These are phyloP conservation scores for Isichthys henryi DNA, from an alignment of 2,113 vertebrate genomes.

Conservation along the genomic window DNA sequence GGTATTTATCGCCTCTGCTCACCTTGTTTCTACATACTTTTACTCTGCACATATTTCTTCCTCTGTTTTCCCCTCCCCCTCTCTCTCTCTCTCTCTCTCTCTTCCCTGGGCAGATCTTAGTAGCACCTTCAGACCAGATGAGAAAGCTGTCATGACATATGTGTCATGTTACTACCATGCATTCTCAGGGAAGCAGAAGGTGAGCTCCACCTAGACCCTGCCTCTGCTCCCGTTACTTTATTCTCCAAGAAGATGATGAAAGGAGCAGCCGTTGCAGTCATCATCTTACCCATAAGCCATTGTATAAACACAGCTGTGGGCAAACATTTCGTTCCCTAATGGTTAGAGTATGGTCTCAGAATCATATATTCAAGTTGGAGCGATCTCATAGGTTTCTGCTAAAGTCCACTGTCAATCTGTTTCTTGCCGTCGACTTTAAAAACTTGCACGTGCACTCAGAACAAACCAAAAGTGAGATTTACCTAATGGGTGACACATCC, in stretches of 20 bases:
- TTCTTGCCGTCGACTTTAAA: neutral
- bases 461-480: neutral
- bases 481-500: neutral
- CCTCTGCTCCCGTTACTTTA: slow-evolving; percentile 8
- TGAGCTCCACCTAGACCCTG: slow-evolving; percentile 64
- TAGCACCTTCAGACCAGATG: slow-evolving; percentile 98
- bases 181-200: slow-evolving; percentile 98
- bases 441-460: neutral
- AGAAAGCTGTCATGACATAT: slow-evolving; percentile 98
- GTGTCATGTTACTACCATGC: slow-evolving; percentile 99
- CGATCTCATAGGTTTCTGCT: neutral
- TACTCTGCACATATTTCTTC: slow-evolving; percentile 50
- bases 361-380: too few species aligned
- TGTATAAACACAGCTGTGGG: neutral
- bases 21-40: slow-evolving; percentile 59
- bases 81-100: slow-evolving; percentile 16
- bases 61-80: slow-evolving; percentile 26
- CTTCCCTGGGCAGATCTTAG: slow-evolving; percentile 83
- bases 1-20: slow-evolving; percentile 47
- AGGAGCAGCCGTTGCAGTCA: neutral
- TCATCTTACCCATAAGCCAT: neutral
- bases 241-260: neutral
- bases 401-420: neutral
- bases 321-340: neutral
- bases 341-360: neutral